Base-by-base conservation (phyloP, 2,888 invertebrate species). In the Plemyria rubiginata region DNA sequence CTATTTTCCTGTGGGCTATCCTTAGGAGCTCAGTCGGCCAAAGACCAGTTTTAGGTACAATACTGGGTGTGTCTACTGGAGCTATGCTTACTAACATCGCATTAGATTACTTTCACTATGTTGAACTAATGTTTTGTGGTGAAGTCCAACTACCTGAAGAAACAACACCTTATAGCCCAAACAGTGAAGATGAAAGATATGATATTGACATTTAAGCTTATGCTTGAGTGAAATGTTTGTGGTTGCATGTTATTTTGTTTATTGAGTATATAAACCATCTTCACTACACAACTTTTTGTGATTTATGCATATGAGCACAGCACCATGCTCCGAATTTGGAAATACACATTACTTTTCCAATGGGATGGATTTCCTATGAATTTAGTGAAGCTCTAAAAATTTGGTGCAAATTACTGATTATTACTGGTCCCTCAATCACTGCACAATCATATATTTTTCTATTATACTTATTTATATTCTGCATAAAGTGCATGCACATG, bases 1-100 rank as follows among this genome's bases (percentile, higher is more conserved):
- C 98, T 0, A 96, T 98, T 51, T 94, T 98, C 61, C 90, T 96
- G 67, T 98, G 98, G 97, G 98, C 98, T 8, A 95, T 98, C 41
- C 88, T 97, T 45, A 95, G 97, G 79, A 96, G 96, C 71, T 92
- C 96, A 41, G 90, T 98, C 50, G 97, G 97, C 0, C 94, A 95
- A 70, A 95, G 95, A 80, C 94, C 95, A 46, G 83, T 94, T 5
- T 74, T 96, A 28, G 95, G 96, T 70, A 95, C 96, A 36, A 73
- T 95, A 40, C 92, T 96, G 69, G 97, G 97, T 36, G 80, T 97
- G n/a, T 92, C 94, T 28, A 95, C 96, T 43, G 96, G 96, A 60
- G 86, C 94, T 51, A 94, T 94, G 67, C 87, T 96, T 32, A 94
- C 95, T 41, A 93, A 93, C 68, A 90, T 94, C 72, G 95, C 95